Evolutionary conservation across 2,797 vertebrate genomes (phyloP).

Genomic region (Spheniscus humboldti): DNA sequence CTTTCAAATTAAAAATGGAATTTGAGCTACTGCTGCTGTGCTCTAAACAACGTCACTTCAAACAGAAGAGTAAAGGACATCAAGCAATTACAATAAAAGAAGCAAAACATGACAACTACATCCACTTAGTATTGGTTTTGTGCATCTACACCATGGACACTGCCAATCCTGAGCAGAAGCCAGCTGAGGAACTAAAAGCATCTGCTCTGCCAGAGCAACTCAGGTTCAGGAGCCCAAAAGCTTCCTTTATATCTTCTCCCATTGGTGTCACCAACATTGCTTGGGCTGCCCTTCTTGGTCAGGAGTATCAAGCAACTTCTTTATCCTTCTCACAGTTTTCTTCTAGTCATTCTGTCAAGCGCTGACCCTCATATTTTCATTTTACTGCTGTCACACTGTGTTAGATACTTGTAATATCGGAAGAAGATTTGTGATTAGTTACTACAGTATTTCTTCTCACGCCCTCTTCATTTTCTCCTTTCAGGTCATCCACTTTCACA

Average conservation of each 20-base stretch:
- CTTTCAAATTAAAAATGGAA: conserved; percentile 18
- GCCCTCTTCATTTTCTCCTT: not conserved
- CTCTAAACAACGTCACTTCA: not conserved
- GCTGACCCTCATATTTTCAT: not conserved
- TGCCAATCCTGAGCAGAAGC: not conserved
- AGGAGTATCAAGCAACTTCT: not conserved
- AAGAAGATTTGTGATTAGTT: not conserved
- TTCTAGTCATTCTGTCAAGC: not conserved
- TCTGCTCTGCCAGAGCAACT: not conserved
- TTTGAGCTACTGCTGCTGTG: not conserved
- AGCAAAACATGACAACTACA: not conserved
- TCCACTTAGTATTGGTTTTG: not conserved
- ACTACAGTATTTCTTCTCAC: not conserved
- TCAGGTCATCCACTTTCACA: not conserved
- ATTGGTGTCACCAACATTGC: not conserved
- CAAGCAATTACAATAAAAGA: not conserved
- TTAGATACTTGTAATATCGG: not conserved
- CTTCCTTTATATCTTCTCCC: not conserved
- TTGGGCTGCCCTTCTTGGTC: not conserved
- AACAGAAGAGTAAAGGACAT: not conserved
- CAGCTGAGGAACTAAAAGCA: not conserved
- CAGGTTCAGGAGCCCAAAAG: not conserved
- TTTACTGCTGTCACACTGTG: not conserved
- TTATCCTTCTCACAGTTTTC: not conserved
- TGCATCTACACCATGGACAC: not conserved